Evolutionary conservation across 2,797 vertebrate species (phyloP).

Genomic region (Catharus ustulatus): DNA sequence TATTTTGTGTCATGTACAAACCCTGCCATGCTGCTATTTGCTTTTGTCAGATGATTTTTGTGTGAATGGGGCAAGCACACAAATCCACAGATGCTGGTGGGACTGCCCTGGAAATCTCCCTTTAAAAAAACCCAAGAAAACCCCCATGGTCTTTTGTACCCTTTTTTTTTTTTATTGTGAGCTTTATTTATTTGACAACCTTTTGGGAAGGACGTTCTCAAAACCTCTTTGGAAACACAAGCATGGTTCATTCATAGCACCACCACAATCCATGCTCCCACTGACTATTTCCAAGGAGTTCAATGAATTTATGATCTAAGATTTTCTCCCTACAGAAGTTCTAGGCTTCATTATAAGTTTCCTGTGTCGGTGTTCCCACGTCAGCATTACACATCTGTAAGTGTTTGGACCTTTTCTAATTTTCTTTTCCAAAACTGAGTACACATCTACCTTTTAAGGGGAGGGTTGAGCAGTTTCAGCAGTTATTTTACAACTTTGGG

Average conservation of each 20-base stretch:
- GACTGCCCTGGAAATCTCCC: neutral
- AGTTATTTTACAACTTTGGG: neutral
- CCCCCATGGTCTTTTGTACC: neutral
- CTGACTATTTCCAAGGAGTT: too few species aligned
- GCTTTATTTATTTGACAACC: neutral
- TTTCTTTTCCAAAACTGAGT: neutral
- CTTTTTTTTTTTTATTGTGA: neutral
- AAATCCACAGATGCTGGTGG: neutral
- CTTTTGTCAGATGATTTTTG: neutral
- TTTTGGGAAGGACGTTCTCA: neutral
- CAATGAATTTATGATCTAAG: neutral
- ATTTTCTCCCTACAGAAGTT: neutral
- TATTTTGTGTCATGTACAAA: neutral
- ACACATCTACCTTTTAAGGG: neutral
- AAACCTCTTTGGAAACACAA: too few species aligned
- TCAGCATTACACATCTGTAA: neutral
- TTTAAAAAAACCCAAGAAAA: neutral
- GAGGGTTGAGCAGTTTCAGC: neutral
- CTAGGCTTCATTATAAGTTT: neutral
- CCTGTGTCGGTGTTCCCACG: fast-evolving
- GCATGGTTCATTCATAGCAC: too few species aligned
- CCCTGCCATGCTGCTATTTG: neutral
- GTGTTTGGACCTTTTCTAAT: neutral
- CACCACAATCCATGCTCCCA: too few species aligned
- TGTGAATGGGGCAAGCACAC: neutral